A percentile compares a stretch with the other conserved stretches of the same genome.
Conservation (phyloP, 1,140 invertebrate genomes). For the Doryteuthis pealeii region DNA sequence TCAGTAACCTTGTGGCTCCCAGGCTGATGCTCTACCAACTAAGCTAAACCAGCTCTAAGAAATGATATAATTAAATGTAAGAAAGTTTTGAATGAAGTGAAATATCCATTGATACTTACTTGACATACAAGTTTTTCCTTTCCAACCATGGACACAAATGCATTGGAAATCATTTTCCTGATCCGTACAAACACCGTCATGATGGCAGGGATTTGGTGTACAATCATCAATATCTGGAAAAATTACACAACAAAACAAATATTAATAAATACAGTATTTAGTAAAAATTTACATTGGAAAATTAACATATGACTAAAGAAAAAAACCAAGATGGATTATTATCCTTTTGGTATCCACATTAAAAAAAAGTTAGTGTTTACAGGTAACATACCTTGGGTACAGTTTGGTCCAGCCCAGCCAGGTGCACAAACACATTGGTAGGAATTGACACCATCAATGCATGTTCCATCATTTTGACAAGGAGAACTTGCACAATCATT, state of each 20-base stretch:
- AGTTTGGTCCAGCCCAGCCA: constrained; percentile 64
- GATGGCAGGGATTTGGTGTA: constrained; percentile 49
- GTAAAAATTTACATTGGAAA: too few relatives aligned
- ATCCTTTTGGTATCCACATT: too few relatives aligned
- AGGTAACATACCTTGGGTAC: constrained; percentile 56
- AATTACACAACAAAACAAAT: neutral
- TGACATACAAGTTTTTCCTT: constrained; percentile 53
- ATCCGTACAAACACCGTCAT: constrained; percentile 79
- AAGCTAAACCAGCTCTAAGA: too few relatives aligned
- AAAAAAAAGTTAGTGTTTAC: too few relatives aligned
- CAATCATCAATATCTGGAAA: constrained; percentile 52
- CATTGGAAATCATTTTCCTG: constrained; percentile 67
- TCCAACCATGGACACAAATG: constrained; percentile 70
- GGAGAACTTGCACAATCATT: constrained; percentile 84
- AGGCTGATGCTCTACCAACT: too few relatives aligned
- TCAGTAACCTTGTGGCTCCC: too few relatives aligned
- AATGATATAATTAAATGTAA: too few relatives aligned
- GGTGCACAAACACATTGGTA: constrained; percentile 63
- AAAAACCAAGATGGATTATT: too few relatives aligned
- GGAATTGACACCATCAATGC: constrained; percentile 53
- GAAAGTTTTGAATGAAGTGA: too few relatives aligned
- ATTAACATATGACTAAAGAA: too few relatives aligned
- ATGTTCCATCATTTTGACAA: constrained; percentile 88
- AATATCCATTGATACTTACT: too few relatives aligned
- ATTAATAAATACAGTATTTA: neutral